Conservation (phyloP, 2,113 vertebrate species). For the Hippocampus comes region DNA sequence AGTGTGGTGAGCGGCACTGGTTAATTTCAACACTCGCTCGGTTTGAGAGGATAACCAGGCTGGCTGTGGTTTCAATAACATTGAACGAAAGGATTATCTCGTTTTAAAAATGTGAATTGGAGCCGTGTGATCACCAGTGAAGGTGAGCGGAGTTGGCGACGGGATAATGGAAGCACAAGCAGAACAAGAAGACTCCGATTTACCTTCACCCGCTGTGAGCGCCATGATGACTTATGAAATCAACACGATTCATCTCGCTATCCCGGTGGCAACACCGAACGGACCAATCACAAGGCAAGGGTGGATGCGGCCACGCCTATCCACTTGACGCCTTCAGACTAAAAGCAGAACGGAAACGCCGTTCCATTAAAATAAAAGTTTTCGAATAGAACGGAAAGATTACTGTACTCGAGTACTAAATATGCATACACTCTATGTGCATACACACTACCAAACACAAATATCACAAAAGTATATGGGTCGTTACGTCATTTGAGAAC, state of each 20-base stretch:
- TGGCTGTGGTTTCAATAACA: constrained; percentile 22
- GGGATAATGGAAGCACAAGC: not conserved
- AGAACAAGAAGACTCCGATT: constrained; percentile 36
- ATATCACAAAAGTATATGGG: no score
- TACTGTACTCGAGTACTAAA: no score
- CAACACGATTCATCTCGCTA: constrained; percentile 62
- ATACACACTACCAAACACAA: no score
- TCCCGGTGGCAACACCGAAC: constrained; percentile 7
- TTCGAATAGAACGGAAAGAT: no score
- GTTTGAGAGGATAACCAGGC: constrained; percentile 1
- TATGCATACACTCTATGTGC: no score
- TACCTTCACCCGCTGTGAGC: constrained; percentile 69
- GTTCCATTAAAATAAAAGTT: not conserved
- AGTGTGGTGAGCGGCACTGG: not conserved
- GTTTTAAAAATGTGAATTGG: not conserved
- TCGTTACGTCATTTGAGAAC: no score
- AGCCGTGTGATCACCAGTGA: not conserved
- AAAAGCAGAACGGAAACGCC: not conserved
- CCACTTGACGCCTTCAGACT: not conserved
- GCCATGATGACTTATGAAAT: constrained; percentile 77
- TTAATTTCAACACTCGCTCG: not conserved
- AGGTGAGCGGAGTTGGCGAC: not conserved
- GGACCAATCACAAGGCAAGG: constrained; percentile 56
- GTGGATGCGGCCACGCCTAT: constrained; percentile 22
- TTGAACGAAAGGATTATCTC: not conserved